These are phyloP conservation scores for Pseudonaja textilis DNA, from an alignment of 2,113 vertebrate species.

Conservation along the genomic window DNA sequence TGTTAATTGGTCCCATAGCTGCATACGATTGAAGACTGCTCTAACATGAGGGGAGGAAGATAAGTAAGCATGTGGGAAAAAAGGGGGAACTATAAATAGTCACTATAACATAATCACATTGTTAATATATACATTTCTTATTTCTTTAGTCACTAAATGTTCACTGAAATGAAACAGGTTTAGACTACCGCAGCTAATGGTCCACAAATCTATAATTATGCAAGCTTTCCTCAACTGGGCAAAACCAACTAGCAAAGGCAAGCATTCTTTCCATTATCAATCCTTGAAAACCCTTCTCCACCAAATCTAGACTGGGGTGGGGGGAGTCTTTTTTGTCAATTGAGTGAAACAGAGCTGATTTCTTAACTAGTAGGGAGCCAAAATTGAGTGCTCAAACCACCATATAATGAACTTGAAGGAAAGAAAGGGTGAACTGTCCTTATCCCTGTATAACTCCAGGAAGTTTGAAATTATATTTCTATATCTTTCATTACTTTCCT, in stretches of 20 bases:
- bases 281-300: not conserved
- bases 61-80: not conserved
- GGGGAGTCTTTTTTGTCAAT: not conserved
- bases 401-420: not conserved
- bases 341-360: not conserved
- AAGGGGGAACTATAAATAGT: not conserved
- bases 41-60: not conserved
- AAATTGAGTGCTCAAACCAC: not conserved
- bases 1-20: slow-evolving; percentile 25
- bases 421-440: not conserved
- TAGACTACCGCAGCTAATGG: not conserved
- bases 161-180: not conserved
- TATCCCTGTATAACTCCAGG: not conserved
- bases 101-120: not conserved
- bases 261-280: not conserved
- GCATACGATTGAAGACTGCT: not conserved
- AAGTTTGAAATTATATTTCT: not conserved
- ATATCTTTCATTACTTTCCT: not conserved
- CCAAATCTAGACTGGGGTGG: not conserved
- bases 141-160: not conserved
- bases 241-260: not conserved
- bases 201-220: not conserved
- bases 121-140: not conserved
- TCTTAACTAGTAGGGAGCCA: not conserved
- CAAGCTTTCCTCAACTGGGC: not conserved